Evolutionary conservation across 2,797 vertebrate genomes (phyloP).

Genomic region (Danio kyathit): DNA sequence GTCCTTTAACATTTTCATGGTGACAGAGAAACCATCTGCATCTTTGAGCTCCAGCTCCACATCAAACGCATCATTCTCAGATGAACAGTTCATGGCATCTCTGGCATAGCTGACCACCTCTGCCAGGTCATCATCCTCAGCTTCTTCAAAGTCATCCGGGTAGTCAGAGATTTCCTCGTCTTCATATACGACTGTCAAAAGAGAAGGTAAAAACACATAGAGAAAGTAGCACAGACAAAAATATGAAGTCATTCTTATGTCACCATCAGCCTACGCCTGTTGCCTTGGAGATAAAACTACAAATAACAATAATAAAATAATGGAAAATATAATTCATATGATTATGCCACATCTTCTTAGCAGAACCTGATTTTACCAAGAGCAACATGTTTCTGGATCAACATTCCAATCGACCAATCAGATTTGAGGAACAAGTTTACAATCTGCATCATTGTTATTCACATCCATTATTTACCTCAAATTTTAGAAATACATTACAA

Average conservation of each 20-base stretch:
- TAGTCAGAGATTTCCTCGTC: conserved; percentile 72
- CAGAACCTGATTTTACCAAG: too few species aligned
- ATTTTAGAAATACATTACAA: too few species aligned
- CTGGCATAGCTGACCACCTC: conserved; percentile 64
- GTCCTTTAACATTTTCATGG: conserved; percentile 74
- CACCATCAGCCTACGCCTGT: neutral
- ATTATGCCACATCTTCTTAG: neutral
- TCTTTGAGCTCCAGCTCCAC: conserved; percentile 73
- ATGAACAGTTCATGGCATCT: conserved; percentile 59
- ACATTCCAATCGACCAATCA: too few species aligned
- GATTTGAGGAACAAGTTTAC: too few species aligned
- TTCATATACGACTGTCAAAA: conserved; percentile 56
- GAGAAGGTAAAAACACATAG: neutral
- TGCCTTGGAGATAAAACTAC: neutral
- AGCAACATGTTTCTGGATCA: too few species aligned
- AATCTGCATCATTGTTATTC: too few species aligned
- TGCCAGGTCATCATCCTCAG: conserved; percentile 66
- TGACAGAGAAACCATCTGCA: conserved; percentile 67
- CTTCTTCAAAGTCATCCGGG: conserved; percentile 83
- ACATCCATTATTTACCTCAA: too few species aligned
- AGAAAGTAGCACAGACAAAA: neutral
- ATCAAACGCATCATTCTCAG: conserved; percentile 66
- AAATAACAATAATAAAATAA: conserved; percentile 5
- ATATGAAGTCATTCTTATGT: neutral
- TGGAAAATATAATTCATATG: neutral